Conservation (phyloP, 30 jellyfish, hydroid and myxozoan genomes). For the Aurelia aurita complex sp. Pacific region DNA sequence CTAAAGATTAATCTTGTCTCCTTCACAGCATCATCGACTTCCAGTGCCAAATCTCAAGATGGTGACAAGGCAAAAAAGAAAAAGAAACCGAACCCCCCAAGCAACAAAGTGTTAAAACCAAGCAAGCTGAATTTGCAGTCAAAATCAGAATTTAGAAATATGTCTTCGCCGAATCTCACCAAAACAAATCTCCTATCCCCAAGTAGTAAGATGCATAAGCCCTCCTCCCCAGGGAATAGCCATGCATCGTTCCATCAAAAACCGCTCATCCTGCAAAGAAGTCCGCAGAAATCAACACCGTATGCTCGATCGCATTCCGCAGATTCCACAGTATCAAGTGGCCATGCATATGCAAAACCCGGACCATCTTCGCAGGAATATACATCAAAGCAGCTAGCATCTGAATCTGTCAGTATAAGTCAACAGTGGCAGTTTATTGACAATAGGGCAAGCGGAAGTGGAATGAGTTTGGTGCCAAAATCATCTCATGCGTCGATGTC, state of each 20-base stretch:
- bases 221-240: constrained; percentile 28
- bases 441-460: constrained; percentile 1
- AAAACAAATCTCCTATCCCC: constrained; percentile 52
- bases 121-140: constrained; percentile 41
- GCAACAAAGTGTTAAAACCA: constrained; percentile 66
- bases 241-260: constrained; percentile 57
- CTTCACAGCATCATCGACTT: constrained; percentile 21
- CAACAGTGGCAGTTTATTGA: constrained; percentile 8
- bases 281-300: constrained; percentile 56
- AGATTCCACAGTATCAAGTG: constrained; percentile 10
- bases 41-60: constrained; percentile 47
- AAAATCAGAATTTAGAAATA: constrained; percentile 23
- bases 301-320: constrained; percentile 9
- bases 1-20: not conserved
- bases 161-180: constrained; percentile 30
- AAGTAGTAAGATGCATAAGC: constrained; percentile 25
- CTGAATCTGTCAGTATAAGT: not conserved
- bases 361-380: not conserved
- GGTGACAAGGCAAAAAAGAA: constrained; percentile 73
- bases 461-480: not conserved
- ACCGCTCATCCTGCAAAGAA: constrained; percentile 88
- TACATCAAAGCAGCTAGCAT: not conserved
- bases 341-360: constrained; percentile 8
- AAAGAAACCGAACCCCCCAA: constrained; percentile 59
- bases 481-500: constrained; percentile 1